Percentiles rank a stretch among this genome's conserved stretches.
phyloP scores from a whole-genome alignment of 2,797 vertebrate species.

The Champsocephalus esox region DNA sequence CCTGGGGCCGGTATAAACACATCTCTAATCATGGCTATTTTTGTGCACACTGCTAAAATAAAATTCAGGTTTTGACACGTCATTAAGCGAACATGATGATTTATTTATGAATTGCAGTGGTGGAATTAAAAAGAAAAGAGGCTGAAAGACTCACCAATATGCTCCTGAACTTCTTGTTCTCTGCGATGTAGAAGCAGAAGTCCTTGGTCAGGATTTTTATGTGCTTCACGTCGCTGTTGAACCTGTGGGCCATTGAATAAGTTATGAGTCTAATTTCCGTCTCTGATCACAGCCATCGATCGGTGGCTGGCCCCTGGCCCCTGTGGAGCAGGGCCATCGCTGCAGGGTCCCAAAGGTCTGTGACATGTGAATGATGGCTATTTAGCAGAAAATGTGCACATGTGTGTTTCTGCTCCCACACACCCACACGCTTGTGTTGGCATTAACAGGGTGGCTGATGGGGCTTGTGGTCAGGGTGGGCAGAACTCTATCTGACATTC shows the following conservation, averaged over 20 bases:
- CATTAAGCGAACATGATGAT: constrained; percentile 68
- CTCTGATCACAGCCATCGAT: constrained; percentile 94
- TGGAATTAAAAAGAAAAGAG: constrained; percentile 51
- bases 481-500: constrained; percentile 3
- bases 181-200: constrained; percentile 95
- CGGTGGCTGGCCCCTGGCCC: constrained; percentile 82
- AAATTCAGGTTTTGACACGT: constrained; percentile 72
- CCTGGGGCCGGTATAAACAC: constrained; percentile 58
- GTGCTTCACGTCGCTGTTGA: constrained; percentile 99
- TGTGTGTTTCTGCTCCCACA: constrained; percentile 26
- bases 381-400: constrained; percentile 28
- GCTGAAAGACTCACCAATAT: constrained; percentile 91
- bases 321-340: constrained; percentile 72
- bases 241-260: constrained; percentile 95
- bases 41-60: constrained; percentile 66
- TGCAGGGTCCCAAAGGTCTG: constrained; percentile 86
- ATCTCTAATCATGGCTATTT: constrained; percentile 67
- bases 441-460: constrained; percentile 32
- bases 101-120: constrained; percentile 74
- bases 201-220: constrained; percentile 99
- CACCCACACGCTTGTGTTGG: constrained; percentile 19
- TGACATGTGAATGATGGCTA: constrained; percentile 84
- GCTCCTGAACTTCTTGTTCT: constrained; percentile 98
- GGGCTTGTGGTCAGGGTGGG: not conserved
- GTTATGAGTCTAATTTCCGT: constrained; percentile 94